A percentile compares a stretch with the other conserved stretches of the same genome.
phyloP scores from a whole-genome alignment of 1,140 invertebrate genomes.

The Hetaerina americana region DNA sequence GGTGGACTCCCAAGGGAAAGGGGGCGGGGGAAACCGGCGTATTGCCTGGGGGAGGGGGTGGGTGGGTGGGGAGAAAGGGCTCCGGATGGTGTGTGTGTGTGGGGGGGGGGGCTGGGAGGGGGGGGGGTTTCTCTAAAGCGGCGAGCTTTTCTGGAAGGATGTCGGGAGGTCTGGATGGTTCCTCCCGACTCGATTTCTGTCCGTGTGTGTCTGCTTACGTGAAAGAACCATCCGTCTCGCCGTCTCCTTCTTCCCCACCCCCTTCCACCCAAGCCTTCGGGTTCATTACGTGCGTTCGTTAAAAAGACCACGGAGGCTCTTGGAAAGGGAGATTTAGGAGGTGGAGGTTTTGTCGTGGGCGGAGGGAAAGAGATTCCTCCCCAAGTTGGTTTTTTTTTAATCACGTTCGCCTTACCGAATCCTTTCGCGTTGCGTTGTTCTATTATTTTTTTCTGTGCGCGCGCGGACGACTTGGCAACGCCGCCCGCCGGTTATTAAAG shows the following conservation, averaged over 20 bases:
- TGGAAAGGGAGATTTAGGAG: no score
- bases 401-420: no score
- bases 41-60: slow-evolving; percentile 1
- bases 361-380: no score
- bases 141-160: background rate
- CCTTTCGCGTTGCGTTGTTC: no score
- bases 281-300: no score
- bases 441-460: no score
- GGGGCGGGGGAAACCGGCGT: slow-evolving; percentile 16
- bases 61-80: slow-evolving; percentile 25
- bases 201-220: no score
- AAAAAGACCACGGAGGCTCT: no score
- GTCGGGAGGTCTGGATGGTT: slow-evolving; percentile 9
- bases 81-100: slow-evolving; percentile 28
- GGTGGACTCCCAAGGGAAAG: slow-evolving; percentile 17
- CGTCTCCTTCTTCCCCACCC: background rate
- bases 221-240: slow-evolving; percentile 5
- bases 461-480: background rate
- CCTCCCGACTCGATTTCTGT: slow-evolving; percentile 14
- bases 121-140: no score
- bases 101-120: slow-evolving; percentile 9
- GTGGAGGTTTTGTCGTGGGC: no score
- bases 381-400: no score
- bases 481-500: background rate
- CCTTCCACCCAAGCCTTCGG: background rate